phyloP scores from a whole-genome alignment of 2,113 vertebrate species.

The Eupsittula cactorum region DNA sequence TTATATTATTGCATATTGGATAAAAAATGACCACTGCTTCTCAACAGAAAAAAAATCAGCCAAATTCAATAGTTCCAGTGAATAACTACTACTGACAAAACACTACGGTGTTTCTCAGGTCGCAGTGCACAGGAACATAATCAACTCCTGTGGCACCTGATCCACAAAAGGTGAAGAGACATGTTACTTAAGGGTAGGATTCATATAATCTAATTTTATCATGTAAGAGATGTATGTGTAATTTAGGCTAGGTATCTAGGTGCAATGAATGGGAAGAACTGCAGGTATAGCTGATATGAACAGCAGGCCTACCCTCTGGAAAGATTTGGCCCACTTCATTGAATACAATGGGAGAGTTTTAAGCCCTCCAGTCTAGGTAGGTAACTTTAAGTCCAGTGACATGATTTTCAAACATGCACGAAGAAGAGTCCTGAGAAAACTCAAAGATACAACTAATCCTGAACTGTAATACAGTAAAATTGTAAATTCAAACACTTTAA shows the following conservation, averaged over 20 bases:
- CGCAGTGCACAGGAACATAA: background rate
- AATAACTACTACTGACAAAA: background rate
- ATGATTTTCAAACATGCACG: background rate
- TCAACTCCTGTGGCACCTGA: background rate
- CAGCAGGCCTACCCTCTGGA: background rate
- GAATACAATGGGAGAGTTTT: accelerated
- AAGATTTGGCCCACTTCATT: background rate
- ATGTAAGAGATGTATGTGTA: background rate
- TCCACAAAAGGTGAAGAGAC: background rate
- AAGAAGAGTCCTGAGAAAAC: background rate
- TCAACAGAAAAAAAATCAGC: background rate
- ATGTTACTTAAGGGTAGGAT: background rate
- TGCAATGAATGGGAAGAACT: background rate
- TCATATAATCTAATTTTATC: background rate
- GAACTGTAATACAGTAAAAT: background rate
- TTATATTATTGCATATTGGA: background rate
- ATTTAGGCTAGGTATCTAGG: background rate
- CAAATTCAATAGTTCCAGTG: background rate
- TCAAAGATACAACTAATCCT: background rate
- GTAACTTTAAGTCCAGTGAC: background rate
- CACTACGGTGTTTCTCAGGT: background rate
- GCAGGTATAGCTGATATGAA: background rate
- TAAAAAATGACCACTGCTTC: background rate
- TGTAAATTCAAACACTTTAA: background rate
- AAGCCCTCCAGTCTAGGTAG: background rate